Evolutionary conservation across 2,888 invertebrate genomes (phyloP).

Genomic region (Cantharis rustica): DNA sequence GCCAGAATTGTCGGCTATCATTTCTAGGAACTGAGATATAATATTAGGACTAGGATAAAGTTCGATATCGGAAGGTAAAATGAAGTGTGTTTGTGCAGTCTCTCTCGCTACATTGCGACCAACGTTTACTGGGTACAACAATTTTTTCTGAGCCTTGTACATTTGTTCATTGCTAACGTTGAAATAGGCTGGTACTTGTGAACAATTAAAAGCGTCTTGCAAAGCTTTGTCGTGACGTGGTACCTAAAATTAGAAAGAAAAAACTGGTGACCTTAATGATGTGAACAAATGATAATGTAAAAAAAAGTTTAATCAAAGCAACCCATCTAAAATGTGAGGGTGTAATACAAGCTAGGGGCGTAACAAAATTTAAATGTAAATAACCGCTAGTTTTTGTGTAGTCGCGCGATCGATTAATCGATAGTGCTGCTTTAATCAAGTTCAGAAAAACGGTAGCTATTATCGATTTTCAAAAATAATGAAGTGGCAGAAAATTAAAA

Average conservation of each 20-base stretch:
- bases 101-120: conserved; percentile 89
- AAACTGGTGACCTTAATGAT: background rate
- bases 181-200: conserved; percentile 70
- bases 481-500: background rate
- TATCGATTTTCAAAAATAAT: background rate
- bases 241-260: conserved; percentile 60
- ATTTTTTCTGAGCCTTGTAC: conserved; percentile 79
- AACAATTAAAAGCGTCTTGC: conserved; percentile 71
- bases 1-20: conserved; percentile 76
- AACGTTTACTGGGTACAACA: conserved; percentile 89
- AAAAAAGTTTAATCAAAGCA: background rate
- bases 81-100: conserved; percentile 78
- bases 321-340: background rate
- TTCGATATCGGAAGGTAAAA: conserved; percentile 88
- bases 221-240: conserved; percentile 68
- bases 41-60: conserved; percentile 86
- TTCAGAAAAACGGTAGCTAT: background rate
- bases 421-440: background rate
- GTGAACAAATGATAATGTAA: conserved; percentile 1
- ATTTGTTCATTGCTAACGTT: conserved; percentile 68
- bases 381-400: background rate
- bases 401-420: background rate
- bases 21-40: conserved; percentile 79
- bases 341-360: background rate
- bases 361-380: background rate